phyloP scores from a whole-genome alignment of 2,113 vertebrate species.

The Rhabdomys dilectus region DNA sequence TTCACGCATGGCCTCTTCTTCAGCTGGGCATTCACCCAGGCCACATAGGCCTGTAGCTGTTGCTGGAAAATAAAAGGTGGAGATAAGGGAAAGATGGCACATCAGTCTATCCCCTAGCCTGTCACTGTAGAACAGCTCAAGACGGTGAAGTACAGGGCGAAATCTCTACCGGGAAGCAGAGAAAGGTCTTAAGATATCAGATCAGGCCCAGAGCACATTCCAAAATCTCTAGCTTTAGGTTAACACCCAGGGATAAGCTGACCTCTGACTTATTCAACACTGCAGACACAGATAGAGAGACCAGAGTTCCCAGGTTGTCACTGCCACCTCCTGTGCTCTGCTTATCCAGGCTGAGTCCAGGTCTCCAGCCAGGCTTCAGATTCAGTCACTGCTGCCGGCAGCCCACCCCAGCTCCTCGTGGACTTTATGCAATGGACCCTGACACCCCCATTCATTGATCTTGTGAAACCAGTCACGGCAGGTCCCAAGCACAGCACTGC shows the following conservation, averaged over 20 bases:
- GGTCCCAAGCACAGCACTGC: neutral
- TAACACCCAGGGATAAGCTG: neutral
- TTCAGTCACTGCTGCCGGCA: neutral
- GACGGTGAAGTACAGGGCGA: neutral
- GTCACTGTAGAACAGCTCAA: neutral
- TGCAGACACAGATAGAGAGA: neutral
- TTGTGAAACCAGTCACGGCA: neutral
- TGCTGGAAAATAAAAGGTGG: slow-evolving; percentile 88
- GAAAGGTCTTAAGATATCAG: neutral
- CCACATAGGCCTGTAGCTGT: slow-evolving; percentile 95
- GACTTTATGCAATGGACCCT: neutral
- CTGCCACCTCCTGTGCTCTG: neutral
- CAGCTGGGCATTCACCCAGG: slow-evolving; percentile 98
- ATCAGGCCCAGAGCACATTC: neutral
- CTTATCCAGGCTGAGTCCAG: neutral
- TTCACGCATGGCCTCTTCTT: slow-evolving; percentile 92
- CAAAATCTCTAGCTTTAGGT: neutral
- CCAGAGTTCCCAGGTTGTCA: neutral
- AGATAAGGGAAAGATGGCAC: slow-evolving; percentile 4
- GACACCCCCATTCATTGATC: neutral
- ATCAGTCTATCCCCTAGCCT: neutral
- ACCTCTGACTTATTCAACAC: neutral
- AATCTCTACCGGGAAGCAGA: neutral
- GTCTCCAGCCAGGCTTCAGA: neutral
- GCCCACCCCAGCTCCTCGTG: neutral